phyloP scores from a whole-genome alignment of 2,113 vertebrate genomes.

The Paracanthobrama guichenoti region DNA sequence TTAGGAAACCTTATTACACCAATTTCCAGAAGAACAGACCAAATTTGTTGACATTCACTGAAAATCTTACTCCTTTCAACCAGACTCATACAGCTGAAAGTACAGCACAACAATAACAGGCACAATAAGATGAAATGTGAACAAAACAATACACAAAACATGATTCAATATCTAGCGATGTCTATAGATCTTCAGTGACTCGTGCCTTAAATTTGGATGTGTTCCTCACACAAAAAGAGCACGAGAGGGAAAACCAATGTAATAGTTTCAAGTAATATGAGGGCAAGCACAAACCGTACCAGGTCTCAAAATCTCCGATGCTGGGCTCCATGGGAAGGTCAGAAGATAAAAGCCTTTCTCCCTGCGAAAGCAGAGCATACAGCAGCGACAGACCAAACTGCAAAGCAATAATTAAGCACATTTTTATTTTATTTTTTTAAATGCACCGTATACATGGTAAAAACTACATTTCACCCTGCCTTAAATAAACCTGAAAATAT shows the following conservation, averaged over 20 bases:
- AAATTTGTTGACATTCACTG: not conserved
- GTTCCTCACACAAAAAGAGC: not conserved
- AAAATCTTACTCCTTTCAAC: not conserved
- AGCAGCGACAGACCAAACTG: constrained; percentile 95
- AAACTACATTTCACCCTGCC: too few relatives aligned
- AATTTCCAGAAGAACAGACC: too few relatives aligned
- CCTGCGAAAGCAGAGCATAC: constrained; percentile 89
- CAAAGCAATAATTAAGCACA: not conserved
- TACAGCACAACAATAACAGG: not conserved
- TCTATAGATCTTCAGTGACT: not conserved
- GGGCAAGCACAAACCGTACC: constrained; percentile 67
- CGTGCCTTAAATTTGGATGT: not conserved
- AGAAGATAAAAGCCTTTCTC: constrained; percentile 85
- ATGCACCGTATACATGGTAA: too few relatives aligned
- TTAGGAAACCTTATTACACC: too few relatives aligned
- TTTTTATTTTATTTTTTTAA: too few relatives aligned
- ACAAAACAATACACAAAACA: not conserved
- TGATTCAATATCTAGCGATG: not conserved
- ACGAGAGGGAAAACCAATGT: not conserved
- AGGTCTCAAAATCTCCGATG: constrained; percentile 81
- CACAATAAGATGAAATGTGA: not conserved
- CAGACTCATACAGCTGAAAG: too few relatives aligned
- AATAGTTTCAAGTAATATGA: not conserved
- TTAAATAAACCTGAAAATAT: too few relatives aligned
- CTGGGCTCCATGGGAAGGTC: constrained; percentile 76